These are phyloP conservation scores for Drosophila nebulosa DNA, from an alignment of 1,140 invertebrate species.

Conservation along the genomic window DNA sequence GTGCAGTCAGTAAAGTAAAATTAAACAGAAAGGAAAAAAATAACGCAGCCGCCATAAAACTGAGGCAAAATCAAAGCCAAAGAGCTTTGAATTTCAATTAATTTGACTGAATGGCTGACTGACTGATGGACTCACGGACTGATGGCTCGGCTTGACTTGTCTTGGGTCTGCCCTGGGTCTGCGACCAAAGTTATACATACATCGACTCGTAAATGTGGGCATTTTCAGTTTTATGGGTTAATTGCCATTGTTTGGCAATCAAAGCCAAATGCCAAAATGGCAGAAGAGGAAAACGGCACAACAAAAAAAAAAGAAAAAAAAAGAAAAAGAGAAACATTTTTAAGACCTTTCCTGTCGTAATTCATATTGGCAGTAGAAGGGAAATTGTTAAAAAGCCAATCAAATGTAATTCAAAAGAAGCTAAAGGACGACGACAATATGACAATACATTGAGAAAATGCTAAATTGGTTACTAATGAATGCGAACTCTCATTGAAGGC, in stretches of 20 bases:
- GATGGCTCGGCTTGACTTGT: constrained; percentile 8
- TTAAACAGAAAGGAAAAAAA: constrained; percentile 52
- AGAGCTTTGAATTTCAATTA: constrained; percentile 75
- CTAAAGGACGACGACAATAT: neutral
- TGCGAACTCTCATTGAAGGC: constrained; percentile 28
- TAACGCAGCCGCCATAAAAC: constrained; percentile 51
- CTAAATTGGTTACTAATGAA: constrained; percentile 62
- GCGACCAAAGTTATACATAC: neutral
- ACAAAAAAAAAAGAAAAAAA: neutral
- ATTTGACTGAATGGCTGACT: constrained; percentile 47
- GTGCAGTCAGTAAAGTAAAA: constrained; percentile 44
- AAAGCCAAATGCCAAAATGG: constrained; percentile 57
- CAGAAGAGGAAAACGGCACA: constrained; percentile 5
- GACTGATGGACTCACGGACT: constrained; percentile 13
- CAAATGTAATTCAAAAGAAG: constrained; percentile 3
- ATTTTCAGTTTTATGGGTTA: constrained; percentile 76
- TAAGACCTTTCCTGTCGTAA: constrained; percentile 39
- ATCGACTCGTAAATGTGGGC: constrained; percentile 59
- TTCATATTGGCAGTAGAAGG: constrained; percentile 49
- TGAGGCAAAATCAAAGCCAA: constrained; percentile 51
- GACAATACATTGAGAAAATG: constrained; percentile 60
- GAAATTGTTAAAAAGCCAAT: constrained; percentile 16
- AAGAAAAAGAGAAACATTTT: neutral
- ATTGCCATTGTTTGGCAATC: constrained; percentile 74
- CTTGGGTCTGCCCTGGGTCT: neutral